Conservation (phyloP, 2,888 invertebrate species). For the Meteorus colon region DNA sequence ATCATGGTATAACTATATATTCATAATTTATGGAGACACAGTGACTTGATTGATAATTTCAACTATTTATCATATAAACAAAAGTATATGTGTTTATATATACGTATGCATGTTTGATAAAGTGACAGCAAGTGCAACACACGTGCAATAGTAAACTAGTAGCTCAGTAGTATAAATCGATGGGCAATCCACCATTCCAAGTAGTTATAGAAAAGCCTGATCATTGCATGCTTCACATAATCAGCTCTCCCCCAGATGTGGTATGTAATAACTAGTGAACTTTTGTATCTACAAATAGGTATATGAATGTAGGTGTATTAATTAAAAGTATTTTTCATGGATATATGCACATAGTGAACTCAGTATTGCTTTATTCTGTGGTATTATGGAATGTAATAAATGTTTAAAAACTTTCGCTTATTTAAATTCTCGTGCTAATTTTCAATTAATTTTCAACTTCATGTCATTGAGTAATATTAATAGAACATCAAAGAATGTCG, state of each 20-base stretch:
- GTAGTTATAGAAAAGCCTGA: constrained; percentile 19
- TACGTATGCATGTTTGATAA: not conserved
- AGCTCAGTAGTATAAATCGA: constrained; percentile 7
- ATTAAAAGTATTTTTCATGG: constrained; percentile 21
- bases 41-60: too few species aligned
- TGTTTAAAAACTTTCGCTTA: not conserved
- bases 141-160: not conserved
- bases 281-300: constrained; percentile 55
- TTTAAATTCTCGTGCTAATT: not conserved
- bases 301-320: constrained; percentile 49
- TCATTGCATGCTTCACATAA: constrained; percentile 57
- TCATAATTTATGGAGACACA: too few species aligned
- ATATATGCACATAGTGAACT: not conserved
- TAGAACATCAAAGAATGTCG: too few species aligned
- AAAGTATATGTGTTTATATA: too few species aligned
- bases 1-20: too few species aligned
- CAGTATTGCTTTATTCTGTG: not conserved
- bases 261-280: constrained; percentile 66
- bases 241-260: constrained; percentile 55
- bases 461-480: not conserved
- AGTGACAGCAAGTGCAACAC: not conserved
- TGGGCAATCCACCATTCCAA: constrained; percentile 21
- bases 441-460: not conserved
- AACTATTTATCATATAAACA: too few species aligned
- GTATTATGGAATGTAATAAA: not conserved